Base-by-base conservation (phyloP, 1,140 invertebrate species). In the Teleopsis dalmanni region DNA sequence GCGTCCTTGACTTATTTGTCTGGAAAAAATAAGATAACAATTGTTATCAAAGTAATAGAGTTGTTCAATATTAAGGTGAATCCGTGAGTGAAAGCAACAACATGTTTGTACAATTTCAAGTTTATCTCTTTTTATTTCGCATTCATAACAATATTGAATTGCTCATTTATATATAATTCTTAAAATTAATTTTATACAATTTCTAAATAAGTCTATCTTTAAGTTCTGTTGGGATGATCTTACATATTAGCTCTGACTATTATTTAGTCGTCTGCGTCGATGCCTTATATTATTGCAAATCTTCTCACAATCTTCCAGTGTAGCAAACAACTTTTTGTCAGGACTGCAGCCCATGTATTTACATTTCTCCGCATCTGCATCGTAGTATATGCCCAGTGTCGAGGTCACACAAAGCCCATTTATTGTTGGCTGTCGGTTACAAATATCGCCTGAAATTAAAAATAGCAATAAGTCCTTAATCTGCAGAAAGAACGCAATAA, bases 231-330 rank as follows among this genome's bases (percentile, higher is more conserved):
- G n/a, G 27, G 27, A n/a, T 35, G 33, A 42, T 34, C 19, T 42
- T 43, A 25, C 51, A 51, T 41, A 31, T 31, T 31, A 31, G n/a
- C 8, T 9, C 29, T 31, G n/a, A n/a, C 36, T 63, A 51, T 58
- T 57, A 43, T 43, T 43, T 43, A 29, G 16, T 42, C 48, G 48
- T 31, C 41, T n/a, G 16, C 42, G 33, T 4, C 54, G 21, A 41
- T 67, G 61, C 34, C 61, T 41, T 34, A 48, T 26, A 51, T 61
- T 65, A 26, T 68, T 68, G 53, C 65, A 68, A 11, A 67, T 63
- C 48, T 56, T 59, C 3, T 67, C 64, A 40, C 65, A 68, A 40
- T 65, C 57, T 48, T 63, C 65, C 2, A 68, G 40, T 4, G 40
- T 52, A 10, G 11, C 33, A 44, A 68, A 68, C 6, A 65, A 46